A percentile compares a stretch with the other conserved stretches of the same genome.
Evolutionary conservation across 2,113 vertebrate species (phyloP).

Genomic region (Myodes glareolus): DNA sequence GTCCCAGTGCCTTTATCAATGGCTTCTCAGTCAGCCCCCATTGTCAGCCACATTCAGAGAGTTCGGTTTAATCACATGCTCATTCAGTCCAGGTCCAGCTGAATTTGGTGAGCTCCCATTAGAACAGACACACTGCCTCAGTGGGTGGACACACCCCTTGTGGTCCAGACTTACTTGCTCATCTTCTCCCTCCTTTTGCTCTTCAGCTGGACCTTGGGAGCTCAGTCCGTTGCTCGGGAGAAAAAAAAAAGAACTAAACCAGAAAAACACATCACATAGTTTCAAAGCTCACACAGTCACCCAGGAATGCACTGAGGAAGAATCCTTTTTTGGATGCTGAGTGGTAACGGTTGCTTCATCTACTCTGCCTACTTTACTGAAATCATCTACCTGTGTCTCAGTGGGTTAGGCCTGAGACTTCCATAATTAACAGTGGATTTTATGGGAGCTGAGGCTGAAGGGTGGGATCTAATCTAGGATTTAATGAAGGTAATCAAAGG

Average conservation of each 20-base stretch:
- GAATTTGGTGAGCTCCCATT: too few species aligned
- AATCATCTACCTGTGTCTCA: neutral
- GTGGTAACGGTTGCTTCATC: neutral
- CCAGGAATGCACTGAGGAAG: neutral
- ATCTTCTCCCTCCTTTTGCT: too few species aligned
- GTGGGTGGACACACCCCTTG: too few species aligned
- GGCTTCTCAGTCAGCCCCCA: too few species aligned
- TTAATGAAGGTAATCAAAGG: conserved; percentile 1
- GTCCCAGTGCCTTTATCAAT: too few species aligned
- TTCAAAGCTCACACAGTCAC: neutral
- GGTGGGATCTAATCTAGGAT: conserved; percentile 30
- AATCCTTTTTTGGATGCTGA: neutral
- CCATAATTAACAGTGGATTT: neutral
- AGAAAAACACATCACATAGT: neutral
- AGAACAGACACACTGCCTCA: too few species aligned
- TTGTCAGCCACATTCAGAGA: too few species aligned
- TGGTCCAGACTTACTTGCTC: too few species aligned
- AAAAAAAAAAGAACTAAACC: neutral
- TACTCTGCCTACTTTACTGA: neutral
- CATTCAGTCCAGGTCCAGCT: too few species aligned
- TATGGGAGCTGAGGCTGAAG: conserved; percentile 8
- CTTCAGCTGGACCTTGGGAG: too few species aligned
- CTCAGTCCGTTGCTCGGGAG: too few species aligned
- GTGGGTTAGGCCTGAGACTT: neutral
- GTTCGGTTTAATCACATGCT: too few species aligned